These are phyloP conservation scores for Conger conger DNA, from an alignment of 2,113 vertebrate genomes.

Conservation along the genomic window DNA sequence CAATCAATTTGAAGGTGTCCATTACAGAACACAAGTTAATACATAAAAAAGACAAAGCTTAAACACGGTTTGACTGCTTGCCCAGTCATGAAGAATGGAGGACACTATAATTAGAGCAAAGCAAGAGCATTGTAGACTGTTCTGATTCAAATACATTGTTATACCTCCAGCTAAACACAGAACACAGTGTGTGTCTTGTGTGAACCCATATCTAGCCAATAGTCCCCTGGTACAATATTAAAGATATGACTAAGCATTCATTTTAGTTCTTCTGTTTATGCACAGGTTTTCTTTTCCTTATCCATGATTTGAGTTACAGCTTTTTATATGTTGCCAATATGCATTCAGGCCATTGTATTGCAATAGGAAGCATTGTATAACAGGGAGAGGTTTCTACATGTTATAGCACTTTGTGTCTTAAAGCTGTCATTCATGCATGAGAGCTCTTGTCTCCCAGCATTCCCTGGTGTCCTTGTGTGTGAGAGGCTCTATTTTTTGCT, in stretches of 20 bases:
- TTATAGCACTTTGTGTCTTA: background rate
- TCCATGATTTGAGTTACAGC: background rate
- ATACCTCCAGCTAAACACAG: background rate
- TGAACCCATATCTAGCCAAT: background rate
- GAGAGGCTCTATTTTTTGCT: background rate
- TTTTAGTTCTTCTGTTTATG: background rate
- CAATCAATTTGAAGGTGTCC: background rate
- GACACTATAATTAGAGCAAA: background rate
- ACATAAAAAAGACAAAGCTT: background rate
- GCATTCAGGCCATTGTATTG: background rate
- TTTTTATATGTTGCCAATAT: background rate
- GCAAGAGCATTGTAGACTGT: background rate
- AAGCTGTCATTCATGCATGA: constrained; percentile 6
- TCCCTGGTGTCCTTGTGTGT: constrained; percentile 4
- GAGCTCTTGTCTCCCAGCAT: constrained; percentile 4
- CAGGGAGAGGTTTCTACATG: background rate
- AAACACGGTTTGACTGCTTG: background rate
- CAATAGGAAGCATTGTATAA: background rate
- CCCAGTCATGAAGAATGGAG: background rate
- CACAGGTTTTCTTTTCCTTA: background rate
- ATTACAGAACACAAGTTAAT: background rate
- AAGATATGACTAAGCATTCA: background rate
- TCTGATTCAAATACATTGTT: background rate
- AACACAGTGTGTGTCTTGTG: background rate
- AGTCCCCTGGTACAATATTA: background rate